Percentiles rank a stretch among this genome's conserved stretches.
These are phyloP conservation scores for Zele albiditarsus DNA, from an alignment of 2,888 invertebrate genomes.

Conservation along the genomic window DNA sequence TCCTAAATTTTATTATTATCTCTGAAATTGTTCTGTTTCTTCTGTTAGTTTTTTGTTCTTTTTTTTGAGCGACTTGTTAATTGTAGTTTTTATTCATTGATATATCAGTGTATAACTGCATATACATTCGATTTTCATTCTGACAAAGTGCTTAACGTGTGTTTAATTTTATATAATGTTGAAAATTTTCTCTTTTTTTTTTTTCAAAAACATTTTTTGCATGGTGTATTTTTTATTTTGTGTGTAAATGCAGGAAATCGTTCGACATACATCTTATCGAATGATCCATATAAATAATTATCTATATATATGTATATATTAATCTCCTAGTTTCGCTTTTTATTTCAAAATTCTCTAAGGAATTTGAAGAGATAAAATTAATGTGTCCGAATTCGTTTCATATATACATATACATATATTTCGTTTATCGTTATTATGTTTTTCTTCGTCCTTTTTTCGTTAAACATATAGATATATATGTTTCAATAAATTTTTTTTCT, in stretches of 20 bases:
- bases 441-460: conserved; percentile 36
- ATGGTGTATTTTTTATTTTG: not conserved
- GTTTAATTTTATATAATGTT: no score
- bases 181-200: not conserved
- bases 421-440: conserved; percentile 30
- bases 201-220: not conserved
- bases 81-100: no score
- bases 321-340: not conserved
- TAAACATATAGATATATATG: conserved; percentile 50
- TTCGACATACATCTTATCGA: not conserved
- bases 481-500: conserved; percentile 37
- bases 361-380: not conserved
- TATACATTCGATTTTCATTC: no score
- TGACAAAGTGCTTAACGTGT: no score
- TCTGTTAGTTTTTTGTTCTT: no score
- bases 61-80: no score
- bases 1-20: no score
- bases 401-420: conserved; percentile 40
- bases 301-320: not conserved
- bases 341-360: not conserved
- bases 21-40: no score
- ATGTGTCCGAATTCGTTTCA: conserved; percentile 42
- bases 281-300: not conserved
- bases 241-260: not conserved
- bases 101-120: no score